Conservation (phyloP, 2,888 invertebrate species). For the Rotaria socialis region DNA sequence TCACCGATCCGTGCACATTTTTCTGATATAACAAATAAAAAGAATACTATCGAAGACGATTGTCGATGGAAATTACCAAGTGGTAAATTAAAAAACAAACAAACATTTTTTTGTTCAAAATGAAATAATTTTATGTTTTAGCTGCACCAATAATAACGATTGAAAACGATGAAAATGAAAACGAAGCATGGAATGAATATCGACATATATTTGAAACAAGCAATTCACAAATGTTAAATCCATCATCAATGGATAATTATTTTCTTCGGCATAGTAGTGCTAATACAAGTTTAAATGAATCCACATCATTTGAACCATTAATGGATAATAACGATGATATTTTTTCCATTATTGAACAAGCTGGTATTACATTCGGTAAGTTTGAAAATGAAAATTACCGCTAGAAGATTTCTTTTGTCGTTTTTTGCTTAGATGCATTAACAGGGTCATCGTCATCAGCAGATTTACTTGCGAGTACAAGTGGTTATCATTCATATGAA, state of each 20-base stretch:
- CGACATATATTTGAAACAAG: conserved; percentile 12
- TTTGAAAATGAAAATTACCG: too few relatives aligned
- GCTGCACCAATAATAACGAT: background rate
- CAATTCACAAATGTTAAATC: background rate
- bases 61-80: background rate
- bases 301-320: conserved; percentile 14
- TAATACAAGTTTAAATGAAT: conserved; percentile 34
- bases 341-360: conserved; percentile 21
- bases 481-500: conserved; percentile 36
- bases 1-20: background rate
- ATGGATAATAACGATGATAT: conserved; percentile 14
- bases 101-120: background rate
- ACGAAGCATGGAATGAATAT: conserved; percentile 17
- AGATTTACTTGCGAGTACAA: background rate
- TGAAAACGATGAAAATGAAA: conserved; percentile 32
- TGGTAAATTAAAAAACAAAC: background rate
- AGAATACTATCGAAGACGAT: background rate
- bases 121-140: background rate
- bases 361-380: conserved; percentile 15
- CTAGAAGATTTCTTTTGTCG: too few relatives aligned
- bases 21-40: conserved; percentile 9
- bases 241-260: background rate
- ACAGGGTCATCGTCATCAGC: background rate
- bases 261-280: conserved; percentile 14
- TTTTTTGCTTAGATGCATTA: background rate